Percentiles rank a stretch among this genome's conserved stretches.
Evolutionary conservation across 2,888 invertebrate species (phyloP).

Genomic region (Amiota minor): DNA sequence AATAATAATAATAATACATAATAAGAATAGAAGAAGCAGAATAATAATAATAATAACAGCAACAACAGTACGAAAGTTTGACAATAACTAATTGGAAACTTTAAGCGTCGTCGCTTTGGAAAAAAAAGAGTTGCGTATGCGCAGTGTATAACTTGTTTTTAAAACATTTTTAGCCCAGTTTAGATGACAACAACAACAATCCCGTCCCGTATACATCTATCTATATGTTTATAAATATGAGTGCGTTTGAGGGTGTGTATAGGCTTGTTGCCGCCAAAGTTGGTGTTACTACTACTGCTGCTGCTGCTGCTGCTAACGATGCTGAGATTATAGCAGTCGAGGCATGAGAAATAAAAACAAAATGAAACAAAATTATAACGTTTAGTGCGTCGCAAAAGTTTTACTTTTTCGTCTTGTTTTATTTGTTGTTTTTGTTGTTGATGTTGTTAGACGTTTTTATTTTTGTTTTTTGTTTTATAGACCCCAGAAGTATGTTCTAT

Average conservation of each 20-base stretch:
- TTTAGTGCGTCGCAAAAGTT: conserved; percentile 39
- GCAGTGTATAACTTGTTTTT: conserved; percentile 44
- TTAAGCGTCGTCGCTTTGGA: conserved; percentile 33
- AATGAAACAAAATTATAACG: conserved; percentile 3
- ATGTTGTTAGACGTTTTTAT: conserved; percentile 22
- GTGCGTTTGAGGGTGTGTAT: too few relatives aligned
- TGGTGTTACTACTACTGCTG: conserved; percentile 17
- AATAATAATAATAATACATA: too few relatives aligned
- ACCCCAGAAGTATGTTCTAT: conserved; percentile 40
- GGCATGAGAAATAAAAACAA: background rate
- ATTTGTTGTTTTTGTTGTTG: background rate
- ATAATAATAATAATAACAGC: background rate
- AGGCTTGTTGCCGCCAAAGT: background rate
- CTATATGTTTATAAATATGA: background rate
- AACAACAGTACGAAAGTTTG: conserved; percentile 44
- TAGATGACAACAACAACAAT: background rate
- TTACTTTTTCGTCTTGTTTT: conserved; percentile 35
- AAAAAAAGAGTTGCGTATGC: conserved; percentile 44
- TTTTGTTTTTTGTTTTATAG: conserved; percentile 42
- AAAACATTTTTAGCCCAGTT: background rate
- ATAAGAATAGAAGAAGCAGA: too few relatives aligned
- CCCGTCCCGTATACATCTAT: too few relatives aligned
- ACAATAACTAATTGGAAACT: conserved; percentile 51
- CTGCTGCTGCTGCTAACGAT: background rate
- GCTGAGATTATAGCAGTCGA: conserved; percentile 1